Evolutionary conservation across 2,113 vertebrate genomes (phyloP).

Genomic region (Elaphurus davidianus): DNA sequence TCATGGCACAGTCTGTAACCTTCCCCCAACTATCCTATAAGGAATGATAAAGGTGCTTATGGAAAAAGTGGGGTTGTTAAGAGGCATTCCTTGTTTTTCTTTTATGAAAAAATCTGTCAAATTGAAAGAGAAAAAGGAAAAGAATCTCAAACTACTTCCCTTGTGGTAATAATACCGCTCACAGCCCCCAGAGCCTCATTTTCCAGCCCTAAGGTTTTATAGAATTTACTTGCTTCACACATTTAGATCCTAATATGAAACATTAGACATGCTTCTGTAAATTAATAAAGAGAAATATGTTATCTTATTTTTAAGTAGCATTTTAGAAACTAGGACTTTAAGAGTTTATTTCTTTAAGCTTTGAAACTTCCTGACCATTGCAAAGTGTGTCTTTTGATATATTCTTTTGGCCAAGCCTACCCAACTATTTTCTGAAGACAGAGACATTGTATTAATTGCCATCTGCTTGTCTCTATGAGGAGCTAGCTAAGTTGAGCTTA

Average conservation of each 20-base stretch:
- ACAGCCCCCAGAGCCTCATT: background rate
- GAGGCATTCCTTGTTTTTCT: background rate
- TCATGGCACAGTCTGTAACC: background rate
- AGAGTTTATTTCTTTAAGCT: background rate
- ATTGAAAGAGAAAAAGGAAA: background rate
- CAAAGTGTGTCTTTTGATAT: background rate
- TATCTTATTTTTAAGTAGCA: background rate
- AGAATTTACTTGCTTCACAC: background rate
- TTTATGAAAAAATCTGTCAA: background rate
- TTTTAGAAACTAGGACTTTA: background rate
- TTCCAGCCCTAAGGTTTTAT: background rate
- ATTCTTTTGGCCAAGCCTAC: background rate
- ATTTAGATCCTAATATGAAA: background rate
- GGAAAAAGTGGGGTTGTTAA: background rate
- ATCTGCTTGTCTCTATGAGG: slow-evolving; percentile 48
- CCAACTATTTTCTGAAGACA: background rate
- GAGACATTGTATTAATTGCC: slow-evolving; percentile 40
- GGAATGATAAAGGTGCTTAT: background rate
- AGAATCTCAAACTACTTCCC: background rate
- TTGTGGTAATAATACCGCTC: background rate
- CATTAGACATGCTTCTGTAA: background rate
- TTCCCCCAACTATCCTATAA: background rate
- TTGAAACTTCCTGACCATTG: background rate
- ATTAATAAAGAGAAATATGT: background rate
- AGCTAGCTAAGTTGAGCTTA: background rate